These are phyloP conservation scores for Aspidiotus rigidus DNA, from an alignment of 2,888 invertebrate species.

Conservation along the genomic window DNA sequence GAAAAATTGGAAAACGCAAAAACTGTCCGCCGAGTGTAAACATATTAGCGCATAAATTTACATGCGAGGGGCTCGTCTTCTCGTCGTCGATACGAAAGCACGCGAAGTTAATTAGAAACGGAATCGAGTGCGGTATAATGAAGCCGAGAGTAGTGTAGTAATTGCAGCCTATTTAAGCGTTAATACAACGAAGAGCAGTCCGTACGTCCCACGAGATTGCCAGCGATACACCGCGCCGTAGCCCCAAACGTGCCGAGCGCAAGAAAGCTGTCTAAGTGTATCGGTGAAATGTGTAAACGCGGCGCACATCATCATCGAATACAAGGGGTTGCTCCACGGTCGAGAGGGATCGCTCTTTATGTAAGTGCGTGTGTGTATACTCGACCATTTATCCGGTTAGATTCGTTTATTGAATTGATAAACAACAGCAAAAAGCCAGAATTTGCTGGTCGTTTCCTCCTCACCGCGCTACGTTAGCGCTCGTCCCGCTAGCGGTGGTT, in stretches of 20 bases:
- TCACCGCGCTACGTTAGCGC: neutral
- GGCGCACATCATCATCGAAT: neutral
- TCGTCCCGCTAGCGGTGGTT: constrained; percentile 20
- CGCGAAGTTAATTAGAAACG: neutral
- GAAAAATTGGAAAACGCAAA: neutral
- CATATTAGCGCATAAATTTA: constrained; percentile 13
- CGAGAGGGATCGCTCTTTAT: neutral
- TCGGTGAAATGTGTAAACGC: neutral
- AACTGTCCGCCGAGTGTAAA: constrained; percentile 7
- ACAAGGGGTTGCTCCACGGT: neutral
- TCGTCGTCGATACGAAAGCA: neutral
- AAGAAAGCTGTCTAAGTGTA: neutral
- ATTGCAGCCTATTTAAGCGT: constrained; percentile 31
- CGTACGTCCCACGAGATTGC: constrained; percentile 15
- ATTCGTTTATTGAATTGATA: constrained; percentile 33
- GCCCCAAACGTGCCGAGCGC: neutral
- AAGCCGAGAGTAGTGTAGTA: constrained; percentile 10
- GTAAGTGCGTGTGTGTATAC: constrained; percentile 22
- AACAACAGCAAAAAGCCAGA: constrained; percentile 31
- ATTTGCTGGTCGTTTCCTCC: constrained; percentile 8
- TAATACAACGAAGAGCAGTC: constrained; percentile 14
- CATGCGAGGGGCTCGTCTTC: neutral
- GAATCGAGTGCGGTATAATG: neutral
- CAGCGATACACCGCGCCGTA: constrained; percentile 12
- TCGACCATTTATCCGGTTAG: constrained; percentile 33